A percentile compares a stretch with the other conserved stretches of the same genome.
Evolutionary conservation across 2,888 invertebrate species (phyloP).

Genomic region (Siphonodentalium dalli): DNA sequence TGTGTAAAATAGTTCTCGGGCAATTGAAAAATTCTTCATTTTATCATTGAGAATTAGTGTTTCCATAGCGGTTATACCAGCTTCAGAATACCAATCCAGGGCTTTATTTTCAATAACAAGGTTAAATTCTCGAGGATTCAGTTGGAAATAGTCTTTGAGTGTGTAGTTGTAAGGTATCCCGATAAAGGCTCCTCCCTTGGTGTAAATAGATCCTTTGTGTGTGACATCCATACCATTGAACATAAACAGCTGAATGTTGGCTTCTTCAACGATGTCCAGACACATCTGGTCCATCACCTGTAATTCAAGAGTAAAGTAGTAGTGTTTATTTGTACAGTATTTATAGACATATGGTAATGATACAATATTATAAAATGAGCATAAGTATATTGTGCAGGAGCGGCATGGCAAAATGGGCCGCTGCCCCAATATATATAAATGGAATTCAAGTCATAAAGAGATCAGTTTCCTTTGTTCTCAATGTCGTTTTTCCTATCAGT

Average conservation of each 20-base stretch:
- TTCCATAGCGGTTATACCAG: constrained; percentile 72
- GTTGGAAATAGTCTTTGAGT: constrained; percentile 69
- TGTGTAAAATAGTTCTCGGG: constrained; percentile 75
- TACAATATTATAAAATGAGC: no score
- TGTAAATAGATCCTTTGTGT: constrained; percentile 72
- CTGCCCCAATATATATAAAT: no score
- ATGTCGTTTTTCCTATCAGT: no score
- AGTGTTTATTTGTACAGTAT: no score
- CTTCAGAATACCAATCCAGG: constrained; percentile 74
- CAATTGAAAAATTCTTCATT: constrained; percentile 82
- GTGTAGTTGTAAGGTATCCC: constrained; percentile 79
- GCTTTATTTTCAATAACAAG: constrained; percentile 68
- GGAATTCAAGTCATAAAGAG: no score
- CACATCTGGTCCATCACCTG: constrained; percentile 23
- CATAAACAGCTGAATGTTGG: constrained; percentile 70
- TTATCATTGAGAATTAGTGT: constrained; percentile 78
- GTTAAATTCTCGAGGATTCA: constrained; percentile 71
- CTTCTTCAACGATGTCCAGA: constrained; percentile 19
- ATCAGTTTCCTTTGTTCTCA: no score
- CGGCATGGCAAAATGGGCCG: no score
- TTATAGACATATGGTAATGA: no score
- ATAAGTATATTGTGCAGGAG: no score
- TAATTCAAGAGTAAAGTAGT: no score
- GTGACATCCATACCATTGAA: constrained; percentile 78
- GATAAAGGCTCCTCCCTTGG: constrained; percentile 72